Conservation (phyloP, 1,140 invertebrate genomes). For the Meloidogyne chitwoodi region DNA sequence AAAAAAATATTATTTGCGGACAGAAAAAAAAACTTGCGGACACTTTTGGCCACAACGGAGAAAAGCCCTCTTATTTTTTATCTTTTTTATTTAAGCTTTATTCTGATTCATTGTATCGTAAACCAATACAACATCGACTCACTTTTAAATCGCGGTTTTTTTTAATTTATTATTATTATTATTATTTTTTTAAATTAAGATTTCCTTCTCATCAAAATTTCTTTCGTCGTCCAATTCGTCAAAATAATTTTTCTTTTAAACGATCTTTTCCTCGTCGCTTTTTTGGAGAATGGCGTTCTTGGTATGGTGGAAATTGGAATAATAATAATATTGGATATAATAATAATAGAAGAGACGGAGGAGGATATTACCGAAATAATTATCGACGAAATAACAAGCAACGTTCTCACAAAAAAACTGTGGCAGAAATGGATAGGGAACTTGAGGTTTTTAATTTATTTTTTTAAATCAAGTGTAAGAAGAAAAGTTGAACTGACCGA, state of each 20-base stretch:
- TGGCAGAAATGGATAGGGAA: constrained; percentile 5
- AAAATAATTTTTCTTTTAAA: constrained; percentile 3
- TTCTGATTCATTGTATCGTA: background rate
- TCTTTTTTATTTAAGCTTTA: background rate
- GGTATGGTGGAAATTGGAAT: background rate
- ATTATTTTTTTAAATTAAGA: no score
- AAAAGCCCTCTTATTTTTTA: no score
- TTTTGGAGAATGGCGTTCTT: background rate
- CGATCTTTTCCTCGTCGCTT: background rate
- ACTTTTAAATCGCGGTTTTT: background rate
- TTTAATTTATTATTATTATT: no score
- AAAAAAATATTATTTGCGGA: no score
- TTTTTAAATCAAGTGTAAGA: background rate
- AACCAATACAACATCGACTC: constrained; percentile 13
- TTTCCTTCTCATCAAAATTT: no score
- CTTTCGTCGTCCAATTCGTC: constrained; percentile 11
- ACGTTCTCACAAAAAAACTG: constrained; percentile 7
- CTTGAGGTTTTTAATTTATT: background rate
- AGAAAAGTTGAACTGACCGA: no score
- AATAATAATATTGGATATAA: no score
- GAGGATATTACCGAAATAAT: no score
- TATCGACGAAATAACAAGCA: no score
- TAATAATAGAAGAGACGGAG: no score
- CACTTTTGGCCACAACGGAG: no score
- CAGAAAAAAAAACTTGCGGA: no score